Base-by-base conservation (phyloP, 1,140 invertebrate species). In the Cydia amplana region DNA sequence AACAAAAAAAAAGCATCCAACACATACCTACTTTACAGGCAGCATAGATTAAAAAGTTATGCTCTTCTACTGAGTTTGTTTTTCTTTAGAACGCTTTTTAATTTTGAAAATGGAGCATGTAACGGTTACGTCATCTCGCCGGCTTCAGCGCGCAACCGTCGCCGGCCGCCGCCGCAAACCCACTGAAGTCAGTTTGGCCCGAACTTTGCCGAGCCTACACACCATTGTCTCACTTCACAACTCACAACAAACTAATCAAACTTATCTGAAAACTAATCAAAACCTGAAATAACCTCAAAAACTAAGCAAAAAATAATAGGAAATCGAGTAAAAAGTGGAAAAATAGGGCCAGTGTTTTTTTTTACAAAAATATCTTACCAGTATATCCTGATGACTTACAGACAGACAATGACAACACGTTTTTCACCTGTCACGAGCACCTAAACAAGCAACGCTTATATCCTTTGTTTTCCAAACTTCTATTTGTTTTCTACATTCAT, bases 401-500 rank as follows among this genome's bases (percentile, higher is more conserved):
- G 81, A 85, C 79, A 84, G 83, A 80, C 83, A 77, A 79, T 79
- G 79, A 81, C 79, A 73, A 80, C 82, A 80, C 75, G 74, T 75
- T 75, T 51, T 82, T 80, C 87, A 87, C 85, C 83, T 84, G 87
- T 84, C 85, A 75, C 80, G 80, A 79, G 82, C 88, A 91, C 84
- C 87, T 91, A 86, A 89, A 83, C 87, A 90, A 90, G 36, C 36
- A 40, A 85, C 87, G 77, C 75, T 86, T 80, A 86, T 86, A 86
- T 86, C 87, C 87, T 89, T 91, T 89, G 86, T 91, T 88, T 89
- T 85, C 81, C 75, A 70, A 79, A 85, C 80, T 85, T 80, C 65
- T 87, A 82, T 89, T 90, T 90, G 86, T 89, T 88, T 89, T 85
- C 75, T 80, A 40, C 78, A 81, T 81, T 83, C 85, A 85, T 84